Conservation (phyloP, 2,113 vertebrate species). For the Spea bombifrons region DNA sequence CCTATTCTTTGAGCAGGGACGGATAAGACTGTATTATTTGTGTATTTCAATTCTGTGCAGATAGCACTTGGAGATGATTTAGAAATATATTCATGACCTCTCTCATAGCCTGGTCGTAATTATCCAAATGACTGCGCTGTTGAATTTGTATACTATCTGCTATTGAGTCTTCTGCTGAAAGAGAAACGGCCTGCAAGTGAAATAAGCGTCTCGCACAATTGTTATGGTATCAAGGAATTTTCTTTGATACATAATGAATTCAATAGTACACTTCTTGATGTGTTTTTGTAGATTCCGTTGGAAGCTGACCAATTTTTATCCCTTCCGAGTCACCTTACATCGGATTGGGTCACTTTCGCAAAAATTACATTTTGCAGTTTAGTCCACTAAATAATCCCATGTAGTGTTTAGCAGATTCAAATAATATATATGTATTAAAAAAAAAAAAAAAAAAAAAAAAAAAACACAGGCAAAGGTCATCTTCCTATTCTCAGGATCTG, state of each 20-base stretch:
- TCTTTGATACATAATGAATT: constrained; percentile 4
- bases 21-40: constrained; percentile 30
- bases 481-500: too few species aligned
- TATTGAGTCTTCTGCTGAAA: constrained; percentile 23
- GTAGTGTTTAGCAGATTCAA: too few species aligned
- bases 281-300: neutral
- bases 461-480: too few species aligned
- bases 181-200: constrained; percentile 14
- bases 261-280: neutral
- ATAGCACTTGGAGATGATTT: constrained; percentile 30
- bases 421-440: too few species aligned
- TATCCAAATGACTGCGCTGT: constrained; percentile 22
- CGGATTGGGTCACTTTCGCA: too few species aligned
- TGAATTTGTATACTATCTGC: constrained; percentile 25
- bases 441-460: too few species aligned
- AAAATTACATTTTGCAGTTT: too few species aligned
- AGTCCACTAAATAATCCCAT: too few species aligned
- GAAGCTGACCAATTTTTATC: too few species aligned
- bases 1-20: constrained; percentile 27
- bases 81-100: constrained; percentile 39
- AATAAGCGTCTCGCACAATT: constrained; percentile 23
- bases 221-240: constrained; percentile 26
- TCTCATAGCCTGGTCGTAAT: constrained; percentile 29
- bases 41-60: constrained; percentile 35
- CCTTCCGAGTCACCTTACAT: too few species aligned